Evolutionary conservation across 1,140 invertebrate species (phyloP), one percentile per base, ranked within the genome.

Genomic region (Andricus grossulariae): DNA sequence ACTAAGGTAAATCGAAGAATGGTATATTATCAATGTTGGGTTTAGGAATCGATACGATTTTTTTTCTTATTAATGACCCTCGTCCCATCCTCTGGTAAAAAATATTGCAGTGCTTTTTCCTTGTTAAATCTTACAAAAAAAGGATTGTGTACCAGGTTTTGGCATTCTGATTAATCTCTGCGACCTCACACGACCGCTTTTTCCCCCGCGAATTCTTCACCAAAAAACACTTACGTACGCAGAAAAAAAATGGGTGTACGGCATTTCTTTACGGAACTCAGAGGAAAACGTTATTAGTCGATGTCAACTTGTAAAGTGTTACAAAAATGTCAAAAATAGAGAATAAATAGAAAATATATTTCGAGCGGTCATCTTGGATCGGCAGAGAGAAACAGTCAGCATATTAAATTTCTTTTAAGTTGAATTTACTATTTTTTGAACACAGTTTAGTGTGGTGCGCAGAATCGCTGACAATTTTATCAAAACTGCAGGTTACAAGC

Each of bases 1-100:
- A 85, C 81, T 88, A 88, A 85, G 39, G 51, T 84, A 79, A 75
- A 79, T 83, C 76, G 78, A 84, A 80, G 76, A 84, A 84, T 74
- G 71, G 73, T 82, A 83, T 86, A 82, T 85, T 86, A 75, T 84
- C 78, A 84, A 85, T 82, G 82, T 87, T 83, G 83, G 83, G 86
- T 85, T 83, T 85, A 80, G 73, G 78, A 78, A 86, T 88, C 72
- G 79, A 88, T 83, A 86, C 82, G 81, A 85, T 87, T 76, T 76
- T 78, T 83, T 82, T 84, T 75, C 76, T 85, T 85, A 87, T 81
- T 80, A 88, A 87, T 86, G 83, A 89, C 89, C 89, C 88, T 89
- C 84, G 88, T 90, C 83, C 87, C 88, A 90, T 90, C 89, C 87
- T 91, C 89, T 90, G 88, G 83, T 90, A 90, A 91, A 90, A 91